Percentiles rank a stretch among this genome's conserved stretches.
These are phyloP conservation scores for Arnoldichthys spilopterus DNA, from an alignment of 2,797 vertebrate genomes.

Conservation along the genomic window DNA sequence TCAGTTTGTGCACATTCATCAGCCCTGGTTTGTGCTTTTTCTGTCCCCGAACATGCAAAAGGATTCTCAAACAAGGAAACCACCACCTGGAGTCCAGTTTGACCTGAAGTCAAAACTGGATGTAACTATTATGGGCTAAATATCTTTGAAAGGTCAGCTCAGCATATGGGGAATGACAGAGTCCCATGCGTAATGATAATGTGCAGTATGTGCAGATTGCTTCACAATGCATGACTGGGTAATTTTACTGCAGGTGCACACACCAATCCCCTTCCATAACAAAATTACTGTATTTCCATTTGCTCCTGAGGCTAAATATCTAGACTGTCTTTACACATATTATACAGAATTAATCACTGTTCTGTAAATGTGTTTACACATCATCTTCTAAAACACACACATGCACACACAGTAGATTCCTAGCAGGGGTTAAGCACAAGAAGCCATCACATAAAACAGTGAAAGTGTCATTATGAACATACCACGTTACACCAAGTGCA, in stretches of 20 bases:
- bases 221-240: constrained; percentile 2
- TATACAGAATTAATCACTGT: background rate
- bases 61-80: background rate
- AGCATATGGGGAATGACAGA: constrained; percentile 15
- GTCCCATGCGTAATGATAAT: background rate
- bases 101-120: constrained; percentile 25
- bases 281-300: background rate
- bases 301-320: background rate
- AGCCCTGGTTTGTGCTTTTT: background rate
- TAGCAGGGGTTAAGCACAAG: background rate
- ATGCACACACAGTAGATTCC: background rate
- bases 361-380: background rate
- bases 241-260: constrained; percentile 17
- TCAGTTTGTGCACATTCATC: background rate
- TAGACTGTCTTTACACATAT: background rate
- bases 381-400: background rate
- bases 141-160: constrained; percentile 20
- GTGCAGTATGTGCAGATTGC: constrained; percentile 28
- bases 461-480: too few relatives aligned
- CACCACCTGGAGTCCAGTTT: background rate
- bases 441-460: background rate
- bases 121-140: constrained; percentile 10
- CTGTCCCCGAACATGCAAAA: background rate
- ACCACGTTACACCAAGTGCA: too few relatives aligned
- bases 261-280: background rate